These are phyloP conservation scores for Maniola hyperantus DNA, from an alignment of 2,888 invertebrate genomes.

Conservation along the genomic window DNA sequence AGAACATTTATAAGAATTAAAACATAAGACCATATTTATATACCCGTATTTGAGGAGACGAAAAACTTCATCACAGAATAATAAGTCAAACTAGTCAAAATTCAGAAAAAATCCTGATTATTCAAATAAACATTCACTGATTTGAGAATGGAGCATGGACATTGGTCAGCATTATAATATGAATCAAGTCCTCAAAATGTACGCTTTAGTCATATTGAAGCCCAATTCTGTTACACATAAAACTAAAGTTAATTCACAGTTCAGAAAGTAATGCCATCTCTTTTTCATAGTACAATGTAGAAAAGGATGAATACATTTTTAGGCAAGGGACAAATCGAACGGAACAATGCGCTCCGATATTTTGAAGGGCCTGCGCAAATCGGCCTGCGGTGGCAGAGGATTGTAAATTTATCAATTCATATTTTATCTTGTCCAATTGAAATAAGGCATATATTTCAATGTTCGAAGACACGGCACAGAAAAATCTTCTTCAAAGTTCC, in stretches of 20 bases:
- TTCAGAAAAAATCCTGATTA: background rate
- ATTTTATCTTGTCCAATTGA: too few relatives aligned
- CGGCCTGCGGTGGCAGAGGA: too few relatives aligned
- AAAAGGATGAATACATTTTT: conserved; percentile 1
- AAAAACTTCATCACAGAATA: background rate
- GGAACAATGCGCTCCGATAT: too few relatives aligned
- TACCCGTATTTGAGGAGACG: background rate
- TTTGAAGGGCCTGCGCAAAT: too few relatives aligned
- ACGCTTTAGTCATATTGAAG: conserved; percentile 9
- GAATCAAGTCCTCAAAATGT: background rate
- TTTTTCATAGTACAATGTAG: background rate
- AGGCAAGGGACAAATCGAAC: background rate
- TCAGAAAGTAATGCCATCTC: background rate
- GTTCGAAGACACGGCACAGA: too few relatives aligned
- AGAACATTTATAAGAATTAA: background rate
- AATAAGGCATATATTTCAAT: too few relatives aligned
- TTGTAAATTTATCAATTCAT: too few relatives aligned
- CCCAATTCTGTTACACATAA: background rate
- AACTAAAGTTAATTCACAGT: conserved; percentile 2
- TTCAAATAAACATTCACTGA: background rate
- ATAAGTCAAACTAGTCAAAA: background rate
- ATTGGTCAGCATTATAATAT: background rate
- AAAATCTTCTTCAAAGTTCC: too few relatives aligned
- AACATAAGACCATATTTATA: background rate
- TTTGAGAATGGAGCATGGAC: background rate